phyloP scores from a whole-genome alignment of 2,888 invertebrate species.

The Cremastinae sp. region DNA sequence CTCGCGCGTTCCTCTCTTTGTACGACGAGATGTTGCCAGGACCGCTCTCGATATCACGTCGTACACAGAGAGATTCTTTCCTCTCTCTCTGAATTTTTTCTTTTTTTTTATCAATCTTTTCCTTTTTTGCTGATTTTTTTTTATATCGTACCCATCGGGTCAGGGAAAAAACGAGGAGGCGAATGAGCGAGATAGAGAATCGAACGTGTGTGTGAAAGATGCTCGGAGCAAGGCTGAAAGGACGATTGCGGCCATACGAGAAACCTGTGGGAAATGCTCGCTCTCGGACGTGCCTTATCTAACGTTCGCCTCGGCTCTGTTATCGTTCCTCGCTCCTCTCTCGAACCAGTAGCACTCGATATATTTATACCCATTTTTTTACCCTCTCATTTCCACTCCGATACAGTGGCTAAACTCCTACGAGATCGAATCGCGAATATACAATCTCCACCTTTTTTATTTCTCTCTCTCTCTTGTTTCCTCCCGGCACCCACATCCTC shows the following conservation, averaged over 20 bases:
- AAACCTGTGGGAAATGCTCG: conserved; percentile 63
- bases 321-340: conserved; percentile 58
- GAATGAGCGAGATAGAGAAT: conserved; percentile 12
- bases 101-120: no score
- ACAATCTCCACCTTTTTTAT: conserved; percentile 13
- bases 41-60: conserved; percentile 61
- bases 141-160: conserved; percentile 28
- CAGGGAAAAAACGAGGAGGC: not conserved
- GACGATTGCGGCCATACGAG: conserved; percentile 30
- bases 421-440: conserved; percentile 36
- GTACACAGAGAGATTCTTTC: conserved; percentile 52
- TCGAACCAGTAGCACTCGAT: conserved; percentile 39
- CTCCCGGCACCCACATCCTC: conserved; percentile 24
- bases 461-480: conserved; percentile 21
- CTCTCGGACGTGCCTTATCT: conserved; percentile 63
- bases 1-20: conserved; percentile 50
- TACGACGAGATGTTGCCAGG: conserved; percentile 59
- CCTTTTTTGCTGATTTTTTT: conserved; percentile 5
- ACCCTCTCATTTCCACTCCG: not conserved
- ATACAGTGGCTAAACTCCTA: conserved; percentile 42
- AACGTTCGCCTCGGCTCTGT: conserved; percentile 49
- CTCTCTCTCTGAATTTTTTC: no score
- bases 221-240: conserved; percentile 12
- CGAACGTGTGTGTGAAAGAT: conserved; percentile 13
- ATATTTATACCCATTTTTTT: not conserved